Evolutionary conservation across 1,140 invertebrate species (phyloP).

Genomic region (Andrena cerasifolii): DNA sequence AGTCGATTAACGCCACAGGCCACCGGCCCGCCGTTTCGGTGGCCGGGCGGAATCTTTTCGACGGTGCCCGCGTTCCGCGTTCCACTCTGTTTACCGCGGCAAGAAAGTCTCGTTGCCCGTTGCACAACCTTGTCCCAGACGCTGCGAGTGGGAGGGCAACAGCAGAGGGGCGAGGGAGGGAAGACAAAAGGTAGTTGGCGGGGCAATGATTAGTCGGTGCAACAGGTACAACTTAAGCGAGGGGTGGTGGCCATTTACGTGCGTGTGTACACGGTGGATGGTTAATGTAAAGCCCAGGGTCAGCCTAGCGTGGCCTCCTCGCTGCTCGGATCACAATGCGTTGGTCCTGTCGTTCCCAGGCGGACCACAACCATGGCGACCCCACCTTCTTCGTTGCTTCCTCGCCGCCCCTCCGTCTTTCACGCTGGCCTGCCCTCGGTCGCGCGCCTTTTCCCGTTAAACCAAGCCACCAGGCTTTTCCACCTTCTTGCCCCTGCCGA

Average conservation of each 20-base stretch:
- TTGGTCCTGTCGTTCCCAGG: slow-evolving; percentile 80
- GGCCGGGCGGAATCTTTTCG: slow-evolving; percentile 4
- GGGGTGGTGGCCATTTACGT: slow-evolving; percentile 62
- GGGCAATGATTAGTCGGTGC: slow-evolving; percentile 69
- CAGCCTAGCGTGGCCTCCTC: slow-evolving; percentile 81
- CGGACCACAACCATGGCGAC: slow-evolving; percentile 81
- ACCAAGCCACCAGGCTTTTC: slow-evolving; percentile 17
- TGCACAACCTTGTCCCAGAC: slow-evolving; percentile 47
- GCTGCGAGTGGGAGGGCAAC: background rate
- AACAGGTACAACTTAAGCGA: slow-evolving; percentile 69
- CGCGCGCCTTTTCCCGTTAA: slow-evolving; percentile 63
- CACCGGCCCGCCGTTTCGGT: background rate
- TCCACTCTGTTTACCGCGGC: slow-evolving; percentile 66
- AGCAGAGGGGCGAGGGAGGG: slow-evolving; percentile 15
- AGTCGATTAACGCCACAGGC: background rate
- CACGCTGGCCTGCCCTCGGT: slow-evolving; percentile 20
- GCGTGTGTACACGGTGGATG: slow-evolving; percentile 71
- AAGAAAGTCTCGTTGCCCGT: slow-evolving; percentile 42
- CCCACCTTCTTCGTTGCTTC: slow-evolving; percentile 69
- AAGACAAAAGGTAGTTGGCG: slow-evolving; percentile 45
- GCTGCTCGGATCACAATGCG: slow-evolving; percentile 75
- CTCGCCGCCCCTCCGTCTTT: slow-evolving; percentile 45
- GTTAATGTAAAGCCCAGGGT: slow-evolving; percentile 79
- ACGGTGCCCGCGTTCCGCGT: slow-evolving; percentile 51
- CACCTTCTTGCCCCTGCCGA: slow-evolving; percentile 16